A percentile compares a stretch with the other conserved stretches of the same genome.
These are phyloP conservation scores for Epinotia nisella DNA, from an alignment of 2,888 invertebrate genomes.

Conservation along the genomic window DNA sequence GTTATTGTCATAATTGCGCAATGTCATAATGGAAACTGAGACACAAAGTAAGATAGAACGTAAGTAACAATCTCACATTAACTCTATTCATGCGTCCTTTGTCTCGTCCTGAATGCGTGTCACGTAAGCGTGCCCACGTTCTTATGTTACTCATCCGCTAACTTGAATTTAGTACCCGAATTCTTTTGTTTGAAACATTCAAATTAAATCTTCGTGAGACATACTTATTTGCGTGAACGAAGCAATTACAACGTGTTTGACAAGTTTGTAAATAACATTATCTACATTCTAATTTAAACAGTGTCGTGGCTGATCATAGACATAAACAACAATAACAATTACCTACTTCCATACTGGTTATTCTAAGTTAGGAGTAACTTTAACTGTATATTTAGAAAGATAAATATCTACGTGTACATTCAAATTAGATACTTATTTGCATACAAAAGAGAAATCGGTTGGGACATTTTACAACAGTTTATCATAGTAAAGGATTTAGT, in stretches of 20 bases:
- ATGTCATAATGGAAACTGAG: slow-evolving; percentile 24
- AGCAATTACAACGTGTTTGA: not conserved
- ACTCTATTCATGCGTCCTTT: slow-evolving; percentile 17
- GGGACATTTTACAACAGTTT: not conserved
- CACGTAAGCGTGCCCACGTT: slow-evolving; percentile 13
- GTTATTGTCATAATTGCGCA: slow-evolving; percentile 17
- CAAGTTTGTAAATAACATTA: not conserved
- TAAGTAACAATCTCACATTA: slow-evolving; percentile 23
- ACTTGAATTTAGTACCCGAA: slow-evolving; percentile 11
- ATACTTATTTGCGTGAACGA: not conserved
- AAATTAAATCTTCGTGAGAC: not conserved
- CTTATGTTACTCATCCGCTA: slow-evolving; percentile 3
- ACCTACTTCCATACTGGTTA: not conserved
- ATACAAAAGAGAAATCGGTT: slow-evolving; percentile 19
- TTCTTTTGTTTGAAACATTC: slow-evolving; percentile 12
- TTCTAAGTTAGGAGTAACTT: not conserved
- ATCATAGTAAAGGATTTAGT: no score
- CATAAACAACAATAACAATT: not conserved
- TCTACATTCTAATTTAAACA: not conserved
- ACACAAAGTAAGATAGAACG: slow-evolving; percentile 17
- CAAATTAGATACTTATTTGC: slow-evolving; percentile 10
- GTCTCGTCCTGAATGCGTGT: slow-evolving; percentile 16
- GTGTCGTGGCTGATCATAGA: not conserved
- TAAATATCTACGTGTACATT: not conserved
- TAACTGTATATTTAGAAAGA: slow-evolving; percentile 6